Conservation (phyloP, 30 jellyfish, hydroid and myxozoan species). For the Hydractinia echinata region DNA sequence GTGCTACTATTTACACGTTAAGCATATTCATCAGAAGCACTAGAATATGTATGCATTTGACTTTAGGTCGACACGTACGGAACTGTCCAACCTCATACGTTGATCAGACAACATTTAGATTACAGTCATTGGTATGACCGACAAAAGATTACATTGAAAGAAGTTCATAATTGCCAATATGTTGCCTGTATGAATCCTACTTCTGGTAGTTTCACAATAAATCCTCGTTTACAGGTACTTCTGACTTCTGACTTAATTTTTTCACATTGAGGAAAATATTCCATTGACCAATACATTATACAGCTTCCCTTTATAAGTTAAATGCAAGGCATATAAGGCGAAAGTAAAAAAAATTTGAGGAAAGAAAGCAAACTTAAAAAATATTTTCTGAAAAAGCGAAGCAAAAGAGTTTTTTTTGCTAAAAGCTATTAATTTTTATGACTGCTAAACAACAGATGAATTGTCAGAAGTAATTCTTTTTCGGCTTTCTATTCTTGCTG, state of each 20-base stretch:
- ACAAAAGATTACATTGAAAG: slow-evolving; percentile 76
- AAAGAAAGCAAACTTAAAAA: no score
- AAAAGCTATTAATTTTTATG: no score
- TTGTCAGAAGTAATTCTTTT: no score
- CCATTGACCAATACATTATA: no score
- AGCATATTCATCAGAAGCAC: no score
- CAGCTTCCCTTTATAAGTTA: no score
- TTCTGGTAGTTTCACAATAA: slow-evolving; percentile 96
- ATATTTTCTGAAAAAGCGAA: no score
- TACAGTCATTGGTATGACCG: slow-evolving; percentile 98
- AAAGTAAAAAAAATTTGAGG: no score
- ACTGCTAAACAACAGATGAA: no score
- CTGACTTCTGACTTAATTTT: neutral
- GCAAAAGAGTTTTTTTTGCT: no score
- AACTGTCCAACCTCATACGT: slow-evolving; percentile 98
- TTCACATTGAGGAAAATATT: neutral
- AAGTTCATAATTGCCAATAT: slow-evolving; percentile 93
- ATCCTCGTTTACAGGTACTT: slow-evolving; percentile 85
- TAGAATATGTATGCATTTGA: neutral
- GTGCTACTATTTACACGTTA: no score
- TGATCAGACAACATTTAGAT: slow-evolving; percentile 91
- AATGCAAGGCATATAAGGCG: no score
- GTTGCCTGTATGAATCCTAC: slow-evolving; percentile 99
- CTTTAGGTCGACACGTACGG: slow-evolving; percentile 94
- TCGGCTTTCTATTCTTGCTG: neutral